Percentiles rank a stretch among this genome's conserved stretches.
Evolutionary conservation across 2,888 invertebrate genomes (phyloP).

Genomic region (Drosophila suboccidentalis): DNA sequence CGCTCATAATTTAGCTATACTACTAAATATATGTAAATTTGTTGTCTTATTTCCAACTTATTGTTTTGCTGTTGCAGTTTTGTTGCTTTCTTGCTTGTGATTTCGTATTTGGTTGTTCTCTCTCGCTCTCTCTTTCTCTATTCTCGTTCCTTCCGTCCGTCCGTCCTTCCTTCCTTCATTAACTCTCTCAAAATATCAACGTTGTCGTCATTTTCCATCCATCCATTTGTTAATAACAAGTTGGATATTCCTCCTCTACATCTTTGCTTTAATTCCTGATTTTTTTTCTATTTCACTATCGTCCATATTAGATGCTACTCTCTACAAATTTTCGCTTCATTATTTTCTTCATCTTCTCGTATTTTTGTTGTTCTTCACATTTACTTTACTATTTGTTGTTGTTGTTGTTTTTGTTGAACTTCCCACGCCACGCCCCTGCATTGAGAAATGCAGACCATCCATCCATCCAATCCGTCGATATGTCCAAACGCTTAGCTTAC

Average conservation of each 20-base stretch:
- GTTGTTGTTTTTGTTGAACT: constrained; percentile 37
- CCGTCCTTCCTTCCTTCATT: constrained; percentile 27
- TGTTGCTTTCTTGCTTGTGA: constrained; percentile 44
- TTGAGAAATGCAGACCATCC: constrained; percentile 27
- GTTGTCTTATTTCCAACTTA: constrained; percentile 72
- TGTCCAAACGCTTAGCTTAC: constrained; percentile 59
- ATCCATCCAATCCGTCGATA: constrained; percentile 4
- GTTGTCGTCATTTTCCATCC: constrained; percentile 13
- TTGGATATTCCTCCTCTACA: constrained; percentile 9
- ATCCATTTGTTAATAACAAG: no score
- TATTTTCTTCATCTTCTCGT: constrained; percentile 9
- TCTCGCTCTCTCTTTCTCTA: constrained; percentile 6
- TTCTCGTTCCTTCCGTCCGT: constrained; percentile 18
- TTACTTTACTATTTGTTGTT: constrained; percentile 13
- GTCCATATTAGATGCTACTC: constrained; percentile 25
- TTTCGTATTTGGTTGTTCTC: constrained; percentile 66
- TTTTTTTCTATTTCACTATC: constrained; percentile 5
- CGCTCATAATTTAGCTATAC: constrained; percentile 59
- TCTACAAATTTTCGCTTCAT: constrained; percentile 24
- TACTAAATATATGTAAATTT: constrained; percentile 67
- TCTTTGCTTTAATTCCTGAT: constrained; percentile 2
- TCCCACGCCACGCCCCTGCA: constrained; percentile 27
- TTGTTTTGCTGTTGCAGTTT: constrained; percentile 71
- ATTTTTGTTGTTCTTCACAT: constrained; percentile 19
- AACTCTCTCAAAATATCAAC: constrained; percentile 34